Conservation (phyloP, 2,113 vertebrate species). For the Lynx canadensis region DNA sequence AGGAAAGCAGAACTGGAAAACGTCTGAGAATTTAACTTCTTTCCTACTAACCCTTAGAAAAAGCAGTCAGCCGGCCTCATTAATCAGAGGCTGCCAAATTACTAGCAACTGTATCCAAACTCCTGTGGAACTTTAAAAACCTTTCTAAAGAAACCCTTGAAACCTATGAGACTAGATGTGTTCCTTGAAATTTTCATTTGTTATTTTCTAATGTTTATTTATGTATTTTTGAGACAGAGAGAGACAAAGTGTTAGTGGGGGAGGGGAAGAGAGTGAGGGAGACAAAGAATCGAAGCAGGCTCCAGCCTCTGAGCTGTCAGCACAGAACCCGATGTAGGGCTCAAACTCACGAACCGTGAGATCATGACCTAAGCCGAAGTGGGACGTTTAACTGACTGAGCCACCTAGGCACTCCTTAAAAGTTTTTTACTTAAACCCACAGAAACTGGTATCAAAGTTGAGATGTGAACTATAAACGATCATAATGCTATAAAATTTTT, state of each 20-base stretch:
- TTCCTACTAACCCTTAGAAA: neutral
- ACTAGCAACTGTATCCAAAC: neutral
- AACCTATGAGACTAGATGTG: neutral
- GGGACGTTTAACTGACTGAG: no score
- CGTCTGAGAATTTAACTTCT: neutral
- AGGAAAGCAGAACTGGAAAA: neutral
- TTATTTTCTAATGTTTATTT: no score
- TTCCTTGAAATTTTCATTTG: neutral
- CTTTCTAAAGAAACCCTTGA: neutral
- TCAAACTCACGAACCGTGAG: no score
- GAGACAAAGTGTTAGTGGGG: no score
- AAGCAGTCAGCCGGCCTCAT: neutral
- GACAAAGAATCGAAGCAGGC: no score
- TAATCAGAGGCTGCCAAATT: neutral
- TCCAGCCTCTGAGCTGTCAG: no score
- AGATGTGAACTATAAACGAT: constrained; percentile 31
- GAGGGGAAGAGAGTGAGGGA: no score
- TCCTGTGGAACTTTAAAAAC: neutral
- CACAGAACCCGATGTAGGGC: no score
- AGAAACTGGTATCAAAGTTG: constrained; percentile 1
- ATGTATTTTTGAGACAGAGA: no score
- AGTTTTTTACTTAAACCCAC: neutral
- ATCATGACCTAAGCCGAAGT: no score
- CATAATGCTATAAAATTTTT: neutral
- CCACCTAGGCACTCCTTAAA: no score